Conservation (phyloP, 2,888 invertebrate species). For the Synergus gifuensis region DNA sequence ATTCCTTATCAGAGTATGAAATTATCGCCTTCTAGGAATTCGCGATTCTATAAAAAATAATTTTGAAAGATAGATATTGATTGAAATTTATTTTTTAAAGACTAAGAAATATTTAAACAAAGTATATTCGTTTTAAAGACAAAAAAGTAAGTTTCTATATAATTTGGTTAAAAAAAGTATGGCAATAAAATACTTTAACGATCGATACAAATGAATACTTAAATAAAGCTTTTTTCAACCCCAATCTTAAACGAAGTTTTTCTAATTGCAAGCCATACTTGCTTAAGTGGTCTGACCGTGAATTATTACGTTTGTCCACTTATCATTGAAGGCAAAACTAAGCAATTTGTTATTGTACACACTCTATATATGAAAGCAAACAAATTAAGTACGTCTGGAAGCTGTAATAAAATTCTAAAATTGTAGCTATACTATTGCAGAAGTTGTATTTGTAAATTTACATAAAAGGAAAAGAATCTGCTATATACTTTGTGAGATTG, state of each 20-base stretch:
- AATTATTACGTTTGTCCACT: not conserved
- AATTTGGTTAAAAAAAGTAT: not conserved
- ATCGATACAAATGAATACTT: not conserved
- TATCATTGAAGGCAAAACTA: not conserved
- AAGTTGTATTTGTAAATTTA: not conserved
- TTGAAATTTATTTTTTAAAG: not conserved
- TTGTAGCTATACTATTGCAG: not conserved
- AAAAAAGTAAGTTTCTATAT: not conserved
- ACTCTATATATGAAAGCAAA: not conserved
- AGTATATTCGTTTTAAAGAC: not conserved
- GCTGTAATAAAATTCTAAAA: not conserved
- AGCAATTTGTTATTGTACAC: not conserved
- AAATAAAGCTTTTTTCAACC: not conserved
- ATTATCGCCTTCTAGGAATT: too few relatives aligned
- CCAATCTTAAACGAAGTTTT: not conserved
- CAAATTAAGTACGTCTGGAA: not conserved
- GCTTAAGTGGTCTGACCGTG: not conserved
- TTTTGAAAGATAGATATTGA: not conserved
- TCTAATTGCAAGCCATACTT: not conserved
- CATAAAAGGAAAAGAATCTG: not conserved
- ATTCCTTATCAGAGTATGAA: not conserved
- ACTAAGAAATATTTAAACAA: not conserved
- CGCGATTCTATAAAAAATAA: too few relatives aligned
- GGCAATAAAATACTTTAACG: not conserved
- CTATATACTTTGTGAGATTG: not conserved